Percentiles rank a stretch among this genome's conserved stretches.
Conservation (phyloP, 1,140 invertebrate species). For the Calliopsis andreniformis region DNA sequence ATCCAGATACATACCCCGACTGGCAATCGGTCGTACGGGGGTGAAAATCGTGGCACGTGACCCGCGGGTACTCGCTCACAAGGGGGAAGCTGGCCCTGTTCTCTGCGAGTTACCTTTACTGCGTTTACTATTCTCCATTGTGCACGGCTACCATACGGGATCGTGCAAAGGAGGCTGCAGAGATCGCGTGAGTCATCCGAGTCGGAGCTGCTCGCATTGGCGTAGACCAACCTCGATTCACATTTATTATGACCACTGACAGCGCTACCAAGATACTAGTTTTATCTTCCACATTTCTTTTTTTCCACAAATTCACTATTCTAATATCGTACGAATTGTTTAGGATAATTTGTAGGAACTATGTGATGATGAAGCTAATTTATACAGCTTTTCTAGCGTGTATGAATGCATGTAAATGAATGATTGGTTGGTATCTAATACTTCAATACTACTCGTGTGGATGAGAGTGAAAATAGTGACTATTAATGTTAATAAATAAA, state of each 20-base stretch:
- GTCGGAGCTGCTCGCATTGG: constrained; percentile 64
- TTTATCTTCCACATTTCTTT: too few relatives aligned
- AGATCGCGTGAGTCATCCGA: constrained; percentile 76
- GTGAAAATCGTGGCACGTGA: constrained; percentile 70
- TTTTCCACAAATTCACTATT: too few relatives aligned
- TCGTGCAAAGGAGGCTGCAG: constrained; percentile 71
- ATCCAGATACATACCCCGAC: constrained; percentile 36
- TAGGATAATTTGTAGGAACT: too few relatives aligned
- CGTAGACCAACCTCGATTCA: constrained; percentile 56
- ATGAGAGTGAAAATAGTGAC: too few relatives aligned
- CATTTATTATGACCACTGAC: not conserved
- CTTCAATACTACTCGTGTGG: too few relatives aligned
- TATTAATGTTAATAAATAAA: too few relatives aligned
- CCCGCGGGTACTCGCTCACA: constrained; percentile 57
- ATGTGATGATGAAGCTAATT: too few relatives aligned
- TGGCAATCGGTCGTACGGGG: constrained; percentile 44
- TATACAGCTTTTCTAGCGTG: too few relatives aligned
- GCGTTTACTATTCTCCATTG: constrained; percentile 76
- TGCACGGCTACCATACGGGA: constrained; percentile 71
- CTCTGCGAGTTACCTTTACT: constrained; percentile 75
- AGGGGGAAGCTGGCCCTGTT: constrained; percentile 50
- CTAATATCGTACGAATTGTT: too few relatives aligned
- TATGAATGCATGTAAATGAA: too few relatives aligned
- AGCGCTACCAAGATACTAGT: too few relatives aligned
- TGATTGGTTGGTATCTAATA: too few relatives aligned